Evolutionary conservation across 1,140 invertebrate species (phyloP).

Genomic region (Druon quercuslanigerum): DNA sequence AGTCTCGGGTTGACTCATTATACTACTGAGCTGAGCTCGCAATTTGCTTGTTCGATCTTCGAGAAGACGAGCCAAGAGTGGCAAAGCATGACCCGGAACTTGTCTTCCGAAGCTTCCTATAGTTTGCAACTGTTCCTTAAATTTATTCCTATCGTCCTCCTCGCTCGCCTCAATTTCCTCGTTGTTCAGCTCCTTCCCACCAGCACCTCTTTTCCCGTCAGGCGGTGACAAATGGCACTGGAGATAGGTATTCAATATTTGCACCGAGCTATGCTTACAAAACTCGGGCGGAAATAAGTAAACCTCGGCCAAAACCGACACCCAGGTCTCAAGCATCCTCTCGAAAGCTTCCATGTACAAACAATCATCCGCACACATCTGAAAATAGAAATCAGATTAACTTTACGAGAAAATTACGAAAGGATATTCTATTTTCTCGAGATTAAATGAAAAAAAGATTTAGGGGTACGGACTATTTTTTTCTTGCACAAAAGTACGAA

Average conservation of each 20-base stretch:
- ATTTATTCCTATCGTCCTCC: slow-evolving; percentile 83
- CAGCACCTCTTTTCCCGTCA: slow-evolving; percentile 81
- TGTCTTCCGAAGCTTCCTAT: slow-evolving; percentile 77
- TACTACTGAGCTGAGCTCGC: slow-evolving; percentile 79
- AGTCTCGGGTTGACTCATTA: slow-evolving; percentile 76
- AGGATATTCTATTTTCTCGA: too few species aligned
- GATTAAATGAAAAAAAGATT: too few species aligned
- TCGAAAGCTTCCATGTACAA: slow-evolving; percentile 88
- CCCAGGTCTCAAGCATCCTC: slow-evolving; percentile 88
- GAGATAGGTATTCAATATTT: slow-evolving; percentile 89
- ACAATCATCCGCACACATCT: slow-evolving; percentile 79
- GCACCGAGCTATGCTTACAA: slow-evolving; percentile 73
- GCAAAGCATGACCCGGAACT: slow-evolving; percentile 77
- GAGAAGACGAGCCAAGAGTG: slow-evolving; percentile 78
- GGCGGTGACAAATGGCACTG: slow-evolving; percentile 88
- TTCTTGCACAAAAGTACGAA: too few species aligned
- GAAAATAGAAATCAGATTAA: slow-evolving; percentile 38
- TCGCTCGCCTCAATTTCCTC: slow-evolving; percentile 83
- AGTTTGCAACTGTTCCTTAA: slow-evolving; percentile 82
- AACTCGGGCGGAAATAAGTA: slow-evolving; percentile 77
- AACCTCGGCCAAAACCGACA: slow-evolving; percentile 79
- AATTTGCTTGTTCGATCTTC: slow-evolving; percentile 81
- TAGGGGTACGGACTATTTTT: too few species aligned
- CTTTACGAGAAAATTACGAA: too few species aligned
- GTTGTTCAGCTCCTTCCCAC: slow-evolving; percentile 70